These are phyloP conservation scores for Sapajus apella DNA, from an alignment of 2,113 vertebrate genomes.

Conservation along the genomic window DNA sequence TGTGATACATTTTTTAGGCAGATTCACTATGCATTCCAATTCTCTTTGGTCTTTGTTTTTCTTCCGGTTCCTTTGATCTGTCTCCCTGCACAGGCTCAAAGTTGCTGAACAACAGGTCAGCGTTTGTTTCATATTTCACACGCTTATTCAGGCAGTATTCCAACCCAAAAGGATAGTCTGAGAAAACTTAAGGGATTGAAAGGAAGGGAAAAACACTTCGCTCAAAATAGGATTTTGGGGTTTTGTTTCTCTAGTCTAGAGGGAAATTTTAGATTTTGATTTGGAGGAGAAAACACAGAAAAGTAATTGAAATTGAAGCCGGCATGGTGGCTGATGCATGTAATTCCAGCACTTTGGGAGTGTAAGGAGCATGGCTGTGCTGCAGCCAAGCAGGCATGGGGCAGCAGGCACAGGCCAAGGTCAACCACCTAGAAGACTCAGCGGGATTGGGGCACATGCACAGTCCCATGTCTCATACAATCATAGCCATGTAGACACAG, in stretches of 20 bases:
- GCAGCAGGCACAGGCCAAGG: no score
- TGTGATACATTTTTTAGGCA: conserved; percentile 3
- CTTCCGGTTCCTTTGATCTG: conserved; percentile 59
- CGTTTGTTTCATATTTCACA: conserved; percentile 46
- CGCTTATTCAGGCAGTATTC: background rate
- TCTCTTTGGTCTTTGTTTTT: conserved; percentile 57
- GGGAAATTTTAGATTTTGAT: conserved; percentile 13
- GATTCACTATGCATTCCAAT: background rate
- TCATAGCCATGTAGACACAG: no score
- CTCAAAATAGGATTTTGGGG: background rate
- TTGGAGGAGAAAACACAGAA: background rate
- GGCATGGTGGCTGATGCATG: no score
- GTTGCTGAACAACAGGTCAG: conserved; percentile 36
- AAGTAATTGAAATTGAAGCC: background rate
- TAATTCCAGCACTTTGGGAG: no score
- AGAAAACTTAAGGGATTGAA: background rate
- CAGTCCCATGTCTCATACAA: no score
- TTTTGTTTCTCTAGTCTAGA: background rate
- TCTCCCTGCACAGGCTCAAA: conserved; percentile 12
- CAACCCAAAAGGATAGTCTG: background rate
- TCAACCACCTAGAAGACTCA: no score
- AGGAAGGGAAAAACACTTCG: background rate
- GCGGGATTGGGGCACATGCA: accelerated
- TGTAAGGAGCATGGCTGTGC: no score
- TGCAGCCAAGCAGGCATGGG: no score